Percentiles rank a stretch among this genome's conserved stretches.
phyloP scores from a whole-genome alignment of 2,113 vertebrate species.

The Oreochromis spilurus region DNA sequence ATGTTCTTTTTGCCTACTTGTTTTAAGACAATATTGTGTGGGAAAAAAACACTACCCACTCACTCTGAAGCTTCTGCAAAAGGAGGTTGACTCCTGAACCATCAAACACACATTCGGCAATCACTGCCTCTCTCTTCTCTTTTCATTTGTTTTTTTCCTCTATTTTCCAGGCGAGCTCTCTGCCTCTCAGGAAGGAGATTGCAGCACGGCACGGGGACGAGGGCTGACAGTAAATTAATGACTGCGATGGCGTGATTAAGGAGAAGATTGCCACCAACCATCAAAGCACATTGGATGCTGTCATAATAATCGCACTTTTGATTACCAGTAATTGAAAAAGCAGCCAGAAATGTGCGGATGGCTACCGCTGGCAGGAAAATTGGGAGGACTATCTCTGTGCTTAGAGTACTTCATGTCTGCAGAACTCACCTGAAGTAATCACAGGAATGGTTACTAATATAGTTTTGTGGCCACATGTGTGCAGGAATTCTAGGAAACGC shows the following conservation, averaged over 20 bases:
- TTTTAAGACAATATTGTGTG: background rate
- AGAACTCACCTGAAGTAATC: conserved; percentile 14
- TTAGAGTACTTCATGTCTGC: background rate
- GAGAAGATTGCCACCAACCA: conserved; percentile 67
- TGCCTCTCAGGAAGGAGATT: conserved; percentile 68
- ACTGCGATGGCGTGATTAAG: conserved; percentile 72
- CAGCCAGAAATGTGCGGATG: conserved; percentile 43
- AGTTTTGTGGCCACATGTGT: background rate
- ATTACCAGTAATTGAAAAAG: conserved; percentile 70
- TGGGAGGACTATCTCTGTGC: background rate
- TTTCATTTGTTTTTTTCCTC: conserved; percentile 21
- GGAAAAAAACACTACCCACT: background rate
- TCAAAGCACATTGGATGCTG: conserved; percentile 67
- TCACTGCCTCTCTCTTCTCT: conserved; percentile 13
- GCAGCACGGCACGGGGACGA: conserved; percentile 61
- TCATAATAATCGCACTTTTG: conserved; percentile 61
- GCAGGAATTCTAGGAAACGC: background rate
- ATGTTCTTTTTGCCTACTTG: background rate
- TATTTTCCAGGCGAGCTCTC: conserved; percentile 63
- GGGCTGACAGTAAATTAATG: conserved; percentile 80
- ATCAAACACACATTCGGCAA: conserved; percentile 28
- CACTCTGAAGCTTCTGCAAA: conserved; percentile 7
- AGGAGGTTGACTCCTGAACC: conserved; percentile 16
- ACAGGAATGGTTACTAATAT: background rate
- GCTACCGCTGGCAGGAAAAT: conserved; percentile 7